Conservation (phyloP, 2,888 invertebrate genomes). For the Eustalomyia histrio region DNA sequence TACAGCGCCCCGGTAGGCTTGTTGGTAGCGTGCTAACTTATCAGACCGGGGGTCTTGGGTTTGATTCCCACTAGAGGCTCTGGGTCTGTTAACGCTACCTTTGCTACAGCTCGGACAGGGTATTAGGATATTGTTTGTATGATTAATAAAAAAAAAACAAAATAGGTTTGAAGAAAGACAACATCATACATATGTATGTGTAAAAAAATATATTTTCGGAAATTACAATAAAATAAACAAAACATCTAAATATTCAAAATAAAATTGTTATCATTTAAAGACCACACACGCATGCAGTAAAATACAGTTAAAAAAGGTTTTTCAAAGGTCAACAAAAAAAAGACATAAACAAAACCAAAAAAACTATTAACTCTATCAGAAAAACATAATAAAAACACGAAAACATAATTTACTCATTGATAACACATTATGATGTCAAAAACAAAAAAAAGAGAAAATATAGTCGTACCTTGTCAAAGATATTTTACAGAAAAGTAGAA, state of each 20-base stretch:
- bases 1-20: too few relatives aligned
- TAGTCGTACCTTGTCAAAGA: conserved; percentile 36
- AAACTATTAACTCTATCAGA: conserved; percentile 58
- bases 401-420: conserved; percentile 65
- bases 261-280: conserved; percentile 11
- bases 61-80: too few relatives aligned
- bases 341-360: conserved; percentile 7
- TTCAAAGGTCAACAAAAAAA: conserved; percentile 12
- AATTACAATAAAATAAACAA: background rate
- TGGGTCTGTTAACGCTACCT: too few relatives aligned
- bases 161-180: too few relatives aligned
- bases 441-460: conserved; percentile 38
- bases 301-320: conserved; percentile 38
- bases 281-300: conserved; percentile 52
- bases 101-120: too few relatives aligned
- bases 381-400: conserved; percentile 54
- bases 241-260: background rate
- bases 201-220: too few relatives aligned
- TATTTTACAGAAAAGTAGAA: conserved; percentile 5
- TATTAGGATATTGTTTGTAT: too few relatives aligned
- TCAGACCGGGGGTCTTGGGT: too few relatives aligned
- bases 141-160: too few relatives aligned
- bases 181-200: too few relatives aligned
- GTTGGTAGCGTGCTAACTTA: too few relatives aligned
- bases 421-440: conserved; percentile 60